A percentile compares a stretch with the other conserved stretches of the same genome.
Evolutionary conservation across 2,888 invertebrate genomes (phyloP).

Genomic region (Alloplasta piceator): DNA sequence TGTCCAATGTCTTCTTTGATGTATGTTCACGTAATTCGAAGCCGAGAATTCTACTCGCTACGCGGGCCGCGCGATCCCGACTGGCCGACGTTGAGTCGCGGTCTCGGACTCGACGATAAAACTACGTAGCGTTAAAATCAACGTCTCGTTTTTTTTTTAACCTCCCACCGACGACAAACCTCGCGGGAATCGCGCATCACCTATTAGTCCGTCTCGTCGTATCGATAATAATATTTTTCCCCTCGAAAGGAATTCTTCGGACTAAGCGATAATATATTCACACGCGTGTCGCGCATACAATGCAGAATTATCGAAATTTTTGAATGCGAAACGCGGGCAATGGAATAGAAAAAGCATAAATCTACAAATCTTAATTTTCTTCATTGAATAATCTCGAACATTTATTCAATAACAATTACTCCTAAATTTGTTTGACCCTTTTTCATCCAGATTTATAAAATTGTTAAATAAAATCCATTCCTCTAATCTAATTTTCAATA

Average conservation of each 20-base stretch:
- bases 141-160: conserved; percentile 5
- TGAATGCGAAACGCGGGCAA: neutral
- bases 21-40: conserved; percentile 1
- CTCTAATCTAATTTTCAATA: no score
- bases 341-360: no score
- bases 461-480: no score
- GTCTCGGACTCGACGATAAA: conserved; percentile 22
- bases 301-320: neutral
- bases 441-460: no score
- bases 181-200: conserved; percentile 28
- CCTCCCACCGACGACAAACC: neutral
- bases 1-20: neutral
- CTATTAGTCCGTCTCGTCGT: conserved; percentile 29
- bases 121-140: conserved; percentile 60
- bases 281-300: no score
- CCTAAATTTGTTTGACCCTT: no score
- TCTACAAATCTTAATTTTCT: no score
- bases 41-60: conserved; percentile 23
- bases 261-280: neutral
- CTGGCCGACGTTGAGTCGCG: conserved; percentile 31
- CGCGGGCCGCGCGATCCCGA: conserved; percentile 63
- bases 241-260: conserved; percentile 15
- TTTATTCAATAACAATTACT: no score
- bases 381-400: no score
- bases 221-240: conserved; percentile 41